These are phyloP conservation scores for Takifugu flavidus DNA, from an alignment of 2,113 vertebrate species.

Conservation along the genomic window DNA sequence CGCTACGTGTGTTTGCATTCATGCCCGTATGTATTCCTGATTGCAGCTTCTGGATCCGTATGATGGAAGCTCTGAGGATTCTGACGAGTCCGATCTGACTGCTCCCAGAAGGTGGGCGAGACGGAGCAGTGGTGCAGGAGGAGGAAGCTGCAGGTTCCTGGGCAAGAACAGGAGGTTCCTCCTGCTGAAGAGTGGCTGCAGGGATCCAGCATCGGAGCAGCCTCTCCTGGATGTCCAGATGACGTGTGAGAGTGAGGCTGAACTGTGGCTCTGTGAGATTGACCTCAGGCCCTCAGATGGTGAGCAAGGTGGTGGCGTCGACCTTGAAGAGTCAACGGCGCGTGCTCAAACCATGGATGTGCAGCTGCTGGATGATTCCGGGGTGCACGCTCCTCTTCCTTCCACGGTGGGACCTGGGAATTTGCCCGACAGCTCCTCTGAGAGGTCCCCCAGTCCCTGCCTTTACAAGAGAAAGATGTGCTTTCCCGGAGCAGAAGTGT, in stretches of 20 bases:
- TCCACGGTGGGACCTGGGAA: not conserved
- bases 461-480: slow-evolving; percentile 67
- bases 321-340: slow-evolving; percentile 11
- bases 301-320: slow-evolving; percentile 1
- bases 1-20: slow-evolving; percentile 1
- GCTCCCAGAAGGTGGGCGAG: slow-evolving; percentile 27
- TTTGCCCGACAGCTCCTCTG: slow-evolving; percentile 28
- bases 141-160: slow-evolving; percentile 27
- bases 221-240: slow-evolving; percentile 52
- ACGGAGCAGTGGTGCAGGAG: slow-evolving; percentile 18
- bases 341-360: slow-evolving; percentile 28
- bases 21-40: not conserved
- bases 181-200: slow-evolving; percentile 17
- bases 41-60: slow-evolving; percentile 82
- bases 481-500: slow-evolving; percentile 27
- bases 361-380: slow-evolving; percentile 31
- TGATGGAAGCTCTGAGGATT: slow-evolving; percentile 82
- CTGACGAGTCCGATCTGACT: slow-evolving; percentile 64
- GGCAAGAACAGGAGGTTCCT: slow-evolving; percentile 31
- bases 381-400: not conserved
- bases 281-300: slow-evolving; percentile 18
- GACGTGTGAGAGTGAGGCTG: slow-evolving; percentile 52
- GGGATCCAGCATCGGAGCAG: slow-evolving; percentile 10
- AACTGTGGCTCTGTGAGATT: slow-evolving; percentile 38
- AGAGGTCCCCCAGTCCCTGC: slow-evolving; percentile 25